Evolutionary conservation across 2,113 vertebrate species (phyloP).

Genomic region (Cyanoramphus novaezelandiae): DNA sequence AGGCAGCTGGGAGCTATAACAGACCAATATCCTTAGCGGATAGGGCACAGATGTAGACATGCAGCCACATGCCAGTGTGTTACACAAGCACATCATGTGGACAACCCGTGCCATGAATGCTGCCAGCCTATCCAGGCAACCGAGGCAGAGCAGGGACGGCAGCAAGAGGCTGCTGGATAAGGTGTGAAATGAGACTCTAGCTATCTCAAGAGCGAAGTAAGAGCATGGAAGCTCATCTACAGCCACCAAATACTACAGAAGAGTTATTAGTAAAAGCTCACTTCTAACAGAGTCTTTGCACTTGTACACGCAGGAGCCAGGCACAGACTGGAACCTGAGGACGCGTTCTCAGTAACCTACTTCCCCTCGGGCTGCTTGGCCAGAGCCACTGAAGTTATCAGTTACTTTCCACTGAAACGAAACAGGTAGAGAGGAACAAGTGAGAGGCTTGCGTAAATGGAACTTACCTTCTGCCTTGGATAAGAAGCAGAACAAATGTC

Average conservation of each 20-base stretch:
- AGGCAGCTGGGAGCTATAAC: conserved; percentile 52
- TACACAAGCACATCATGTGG: conserved; percentile 44
- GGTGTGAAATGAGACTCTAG: not conserved
- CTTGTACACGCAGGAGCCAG: not conserved
- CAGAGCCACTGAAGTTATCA: not conserved
- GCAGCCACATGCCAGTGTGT: conserved; percentile 12
- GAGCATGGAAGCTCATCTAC: not conserved
- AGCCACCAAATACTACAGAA: not conserved
- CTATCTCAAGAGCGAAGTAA: not conserved
- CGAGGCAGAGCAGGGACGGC: not conserved
- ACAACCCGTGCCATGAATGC: not conserved
- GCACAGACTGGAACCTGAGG: not conserved
- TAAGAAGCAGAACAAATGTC: not conserved
- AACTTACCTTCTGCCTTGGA: not conserved
- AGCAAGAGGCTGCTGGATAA: not conserved
- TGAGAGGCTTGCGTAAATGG: not conserved
- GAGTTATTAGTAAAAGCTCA: not conserved
- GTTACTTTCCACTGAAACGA: not conserved
- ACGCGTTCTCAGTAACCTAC: not conserved
- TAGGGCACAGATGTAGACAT: conserved; percentile 52
- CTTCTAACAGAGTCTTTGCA: not conserved
- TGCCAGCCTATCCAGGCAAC: not conserved
- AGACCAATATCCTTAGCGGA: conserved; percentile 58
- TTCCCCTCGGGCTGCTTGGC: not conserved
- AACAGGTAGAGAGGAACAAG: not conserved